Base-by-base conservation (phyloP, 2,113 vertebrate species). In the Hypocryptadius cinnamomeus region DNA sequence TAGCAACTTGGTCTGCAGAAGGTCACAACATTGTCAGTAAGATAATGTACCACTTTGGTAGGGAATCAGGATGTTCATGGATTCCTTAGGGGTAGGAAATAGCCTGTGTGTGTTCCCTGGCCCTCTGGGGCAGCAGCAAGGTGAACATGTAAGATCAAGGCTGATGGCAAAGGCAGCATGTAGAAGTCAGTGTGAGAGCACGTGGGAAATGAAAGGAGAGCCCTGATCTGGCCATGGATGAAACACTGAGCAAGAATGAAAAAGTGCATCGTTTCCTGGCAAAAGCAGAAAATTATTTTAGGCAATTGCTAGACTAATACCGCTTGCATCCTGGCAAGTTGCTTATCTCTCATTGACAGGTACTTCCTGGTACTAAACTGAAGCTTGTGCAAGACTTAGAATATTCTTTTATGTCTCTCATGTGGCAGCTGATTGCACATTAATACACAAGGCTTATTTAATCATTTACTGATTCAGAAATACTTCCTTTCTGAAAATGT, bases 341-440 rank as follows among this genome's bases (percentile, higher is more conserved):
- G 69, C 84, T 93, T 97, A 95, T 94, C 92, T 90, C 57, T 84
- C 87, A 95, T 92, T 59, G 0, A 27, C 83, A 90, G 79, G 83
- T 95, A 96, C 90, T 92, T 96, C 93, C 94, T 93, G 87, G 56
- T 85, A 81, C 90, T n/a, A 37, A 92, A 78, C 45, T 0, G 0
- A 50, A 61, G 64, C 10, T 82, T 77, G 54, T 82, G 81, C 82
- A 87, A 91, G 54, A 39, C 25, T 87, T 60, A 23, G 5, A 56
- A 23, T 25, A 27, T 1, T 15, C 18, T 73, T 77, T 85, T 28
- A 3, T 40, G 13, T 45, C 50, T 88, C 42, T 60, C 72, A 68
- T 79, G 68, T 74, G 59, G 51, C 82, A 83, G 53, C 60, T 13
- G 91, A 39, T 44, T 54, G 56, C 28, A 78, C 51, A 51, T 80